These are phyloP conservation scores for Ctenopoma multispine DNA, from an alignment of 2,797 vertebrate genomes.

Conservation along the genomic window DNA sequence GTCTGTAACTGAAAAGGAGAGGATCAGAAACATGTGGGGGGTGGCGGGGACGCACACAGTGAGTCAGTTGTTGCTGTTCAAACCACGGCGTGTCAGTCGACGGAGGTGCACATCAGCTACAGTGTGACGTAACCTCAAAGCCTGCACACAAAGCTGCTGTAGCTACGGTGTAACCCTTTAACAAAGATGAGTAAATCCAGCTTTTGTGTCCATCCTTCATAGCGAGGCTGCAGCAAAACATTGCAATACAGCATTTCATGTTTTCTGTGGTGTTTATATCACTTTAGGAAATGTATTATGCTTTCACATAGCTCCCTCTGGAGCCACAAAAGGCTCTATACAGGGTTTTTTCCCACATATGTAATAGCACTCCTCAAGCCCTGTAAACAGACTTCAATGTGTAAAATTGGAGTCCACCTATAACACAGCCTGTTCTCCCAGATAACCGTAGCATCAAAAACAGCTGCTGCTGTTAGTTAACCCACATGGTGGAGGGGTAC, in stretches of 20 bases:
- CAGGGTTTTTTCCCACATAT: neutral
- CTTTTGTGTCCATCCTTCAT: constrained; percentile 6
- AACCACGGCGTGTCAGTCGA: neutral
- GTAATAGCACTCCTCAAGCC: constrained; percentile 12
- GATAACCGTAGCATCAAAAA: no score
- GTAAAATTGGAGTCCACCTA: constrained; percentile 15
- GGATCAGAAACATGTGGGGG: no score
- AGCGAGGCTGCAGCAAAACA: constrained; percentile 20
- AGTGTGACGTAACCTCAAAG: neutral
- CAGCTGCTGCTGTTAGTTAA: no score
- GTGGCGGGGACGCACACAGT: no score
- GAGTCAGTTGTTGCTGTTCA: neutral
- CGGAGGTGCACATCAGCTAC: neutral
- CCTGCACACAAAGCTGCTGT: neutral
- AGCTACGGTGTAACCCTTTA: neutral
- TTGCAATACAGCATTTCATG: constrained; percentile 1
- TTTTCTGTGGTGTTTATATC: constrained; percentile 5
- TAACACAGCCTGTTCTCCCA: no score
- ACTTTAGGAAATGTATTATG: constrained; percentile 25
- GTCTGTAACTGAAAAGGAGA: no score
- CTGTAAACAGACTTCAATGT: constrained; percentile 23
- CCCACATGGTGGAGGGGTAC: neutral
- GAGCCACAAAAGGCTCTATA: constrained; percentile 3
- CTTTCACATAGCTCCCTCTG: constrained; percentile 12
- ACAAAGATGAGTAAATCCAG: neutral